A percentile compares a stretch with the other conserved stretches of the same genome.
Evolutionary conservation across 2,888 invertebrate genomes (phyloP).

Genomic region (Omphaloscelis lunosa): DNA sequence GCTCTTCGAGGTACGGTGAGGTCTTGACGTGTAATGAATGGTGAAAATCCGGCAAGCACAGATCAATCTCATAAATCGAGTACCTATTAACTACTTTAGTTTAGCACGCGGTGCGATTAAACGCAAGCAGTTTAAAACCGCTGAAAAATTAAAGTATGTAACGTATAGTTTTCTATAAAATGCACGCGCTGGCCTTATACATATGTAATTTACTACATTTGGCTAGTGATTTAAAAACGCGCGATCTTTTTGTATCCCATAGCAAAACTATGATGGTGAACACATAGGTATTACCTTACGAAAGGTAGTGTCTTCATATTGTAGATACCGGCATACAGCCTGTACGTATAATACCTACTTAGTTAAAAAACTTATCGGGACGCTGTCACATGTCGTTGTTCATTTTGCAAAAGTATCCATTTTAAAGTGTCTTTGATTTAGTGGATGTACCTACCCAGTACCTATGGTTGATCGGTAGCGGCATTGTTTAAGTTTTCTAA

Average conservation of each 20-base stretch:
- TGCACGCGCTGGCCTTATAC: not conserved
- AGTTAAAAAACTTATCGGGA: not conserved
- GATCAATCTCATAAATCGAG: not conserved
- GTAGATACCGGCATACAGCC: not conserved
- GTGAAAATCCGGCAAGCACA: not conserved
- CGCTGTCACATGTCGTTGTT: not conserved
- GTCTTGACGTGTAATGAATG: not conserved
- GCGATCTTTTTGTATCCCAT: no score
- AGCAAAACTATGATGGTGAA: no score
- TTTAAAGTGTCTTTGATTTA: not conserved
- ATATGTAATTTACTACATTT: no score
- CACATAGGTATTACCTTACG: no score
- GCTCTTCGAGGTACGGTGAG: slow-evolving; percentile 1
- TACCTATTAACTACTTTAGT: not conserved
- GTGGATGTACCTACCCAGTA: not conserved
- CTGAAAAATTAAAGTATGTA: not conserved
- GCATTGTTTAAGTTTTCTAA: not conserved
- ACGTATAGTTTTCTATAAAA: not conserved
- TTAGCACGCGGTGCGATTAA: not conserved
- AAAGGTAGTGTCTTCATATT: no score
- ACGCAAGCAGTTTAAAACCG: not conserved
- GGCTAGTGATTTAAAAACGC: no score
- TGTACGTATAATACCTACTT: not conserved
- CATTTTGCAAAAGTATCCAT: not conserved
- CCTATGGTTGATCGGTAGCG: not conserved